Conservation (phyloP, 2,888 invertebrate species). For the Cremastinae sp. region DNA sequence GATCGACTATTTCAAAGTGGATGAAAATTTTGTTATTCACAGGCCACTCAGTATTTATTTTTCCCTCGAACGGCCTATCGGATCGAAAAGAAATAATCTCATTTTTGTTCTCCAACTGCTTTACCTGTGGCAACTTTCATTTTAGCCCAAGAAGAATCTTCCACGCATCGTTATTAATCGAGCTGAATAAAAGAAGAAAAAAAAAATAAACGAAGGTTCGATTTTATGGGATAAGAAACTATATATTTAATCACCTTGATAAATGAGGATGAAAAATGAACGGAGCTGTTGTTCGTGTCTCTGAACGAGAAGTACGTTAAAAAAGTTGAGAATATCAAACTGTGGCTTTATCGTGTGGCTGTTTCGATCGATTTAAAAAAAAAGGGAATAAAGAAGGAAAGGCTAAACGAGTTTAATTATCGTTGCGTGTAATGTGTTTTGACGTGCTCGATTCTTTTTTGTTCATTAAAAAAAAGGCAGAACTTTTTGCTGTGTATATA, state of each 20-base stretch:
- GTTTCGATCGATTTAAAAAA: constrained; percentile 36
- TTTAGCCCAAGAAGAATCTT: background rate
- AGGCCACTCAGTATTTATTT: background rate
- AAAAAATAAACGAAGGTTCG: constrained; percentile 51
- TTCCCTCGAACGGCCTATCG: background rate
- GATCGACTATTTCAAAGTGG: background rate
- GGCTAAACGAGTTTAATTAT: constrained; percentile 34
- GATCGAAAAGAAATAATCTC: no score
- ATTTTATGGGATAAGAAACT: constrained; percentile 54
- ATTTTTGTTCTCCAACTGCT: background rate
- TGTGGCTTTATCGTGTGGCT: constrained; percentile 35
- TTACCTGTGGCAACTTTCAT: no score
- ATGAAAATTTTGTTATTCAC: no score
- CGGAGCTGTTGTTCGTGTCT: constrained; percentile 4
- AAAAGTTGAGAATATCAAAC: constrained; percentile 21
- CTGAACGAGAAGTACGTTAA: constrained; percentile 27
- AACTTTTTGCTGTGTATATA: constrained; percentile 17
- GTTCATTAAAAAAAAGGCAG: background rate
- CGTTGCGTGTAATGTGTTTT: constrained; percentile 53
- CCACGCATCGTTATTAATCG: constrained; percentile 4
- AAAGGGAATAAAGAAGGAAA: background rate
- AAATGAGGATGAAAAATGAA: constrained; percentile 19
- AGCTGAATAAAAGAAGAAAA: constrained; percentile 20
- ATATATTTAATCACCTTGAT: constrained; percentile 20
- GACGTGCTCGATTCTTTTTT: constrained; percentile 33